These are phyloP conservation scores for zebrafish (Danio rerio) DNA, from an alignment of 2,113 vertebrate species.

Conservation along the genomic window DNA sequence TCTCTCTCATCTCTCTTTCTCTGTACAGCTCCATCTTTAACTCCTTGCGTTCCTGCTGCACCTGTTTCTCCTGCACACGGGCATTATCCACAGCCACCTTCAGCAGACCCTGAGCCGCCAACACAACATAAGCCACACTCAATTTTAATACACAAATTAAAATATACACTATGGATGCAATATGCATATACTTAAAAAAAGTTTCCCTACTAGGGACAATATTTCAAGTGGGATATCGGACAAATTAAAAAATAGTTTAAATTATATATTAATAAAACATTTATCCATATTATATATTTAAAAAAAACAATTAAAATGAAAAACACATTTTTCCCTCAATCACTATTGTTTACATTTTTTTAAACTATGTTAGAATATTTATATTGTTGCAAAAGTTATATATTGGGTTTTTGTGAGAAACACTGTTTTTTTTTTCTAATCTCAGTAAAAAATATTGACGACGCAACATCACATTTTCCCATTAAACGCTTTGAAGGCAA, in stretches of 20 bases:
- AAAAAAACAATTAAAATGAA: too few species aligned
- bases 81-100: slow-evolving; percentile 91
- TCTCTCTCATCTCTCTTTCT: slow-evolving; percentile 87
- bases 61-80: slow-evolving; percentile 87
- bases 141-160: slow-evolving; percentile 36
- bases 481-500: too few species aligned
- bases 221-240: not conserved
- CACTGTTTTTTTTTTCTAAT: not conserved
- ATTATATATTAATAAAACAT: too few species aligned
- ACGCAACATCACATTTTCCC: too few species aligned
- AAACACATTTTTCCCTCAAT: not conserved
- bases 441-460: too few species aligned
- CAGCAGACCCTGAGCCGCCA: slow-evolving; percentile 82
- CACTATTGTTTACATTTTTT: not conserved
- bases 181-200: not conserved
- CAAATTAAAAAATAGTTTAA: not conserved
- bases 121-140: slow-evolving; percentile 38
- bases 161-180: not conserved
- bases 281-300: too few species aligned
- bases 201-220: not conserved
- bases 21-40: slow-evolving; percentile 87
- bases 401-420: not conserved
- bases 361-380: too few species aligned
- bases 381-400: not conserved
- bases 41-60: slow-evolving; percentile 90